These are phyloP conservation scores for Meloidogyne hapla DNA, from an alignment of 1,140 invertebrate species.

Conservation along the genomic window DNA sequence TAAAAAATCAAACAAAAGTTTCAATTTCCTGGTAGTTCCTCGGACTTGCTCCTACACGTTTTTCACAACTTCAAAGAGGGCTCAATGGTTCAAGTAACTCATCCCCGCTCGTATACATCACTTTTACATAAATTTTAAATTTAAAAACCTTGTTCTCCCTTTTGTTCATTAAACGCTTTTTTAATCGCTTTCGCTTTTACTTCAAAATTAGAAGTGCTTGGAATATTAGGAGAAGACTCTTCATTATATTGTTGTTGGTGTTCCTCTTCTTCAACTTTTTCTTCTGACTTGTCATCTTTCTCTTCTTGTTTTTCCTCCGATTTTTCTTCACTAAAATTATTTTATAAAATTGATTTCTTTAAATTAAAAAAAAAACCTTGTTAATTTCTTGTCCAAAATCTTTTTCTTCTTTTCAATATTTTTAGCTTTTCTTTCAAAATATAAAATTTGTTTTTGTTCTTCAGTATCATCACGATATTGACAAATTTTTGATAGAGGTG, in stretches of 20 bases:
- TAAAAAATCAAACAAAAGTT: no score
- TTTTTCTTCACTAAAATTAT: neutral
- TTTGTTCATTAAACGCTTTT: neutral
- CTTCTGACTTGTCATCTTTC: neutral
- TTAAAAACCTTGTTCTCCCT: neutral
- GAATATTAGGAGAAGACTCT: neutral
- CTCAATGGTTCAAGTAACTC: no score
- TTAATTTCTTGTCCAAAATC: conserved; percentile 68
- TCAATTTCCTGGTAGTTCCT: no score
- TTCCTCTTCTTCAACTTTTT: neutral
- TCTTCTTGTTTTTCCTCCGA: neutral
- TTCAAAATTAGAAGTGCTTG: neutral
- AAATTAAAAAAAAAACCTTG: neutral
- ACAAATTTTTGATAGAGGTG: conserved; percentile 83
- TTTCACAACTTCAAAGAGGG: no score
- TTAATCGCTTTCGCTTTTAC: neutral
- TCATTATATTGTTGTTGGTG: neutral
- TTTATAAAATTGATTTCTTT: neutral
- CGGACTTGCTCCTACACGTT: no score
- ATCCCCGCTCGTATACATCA: no score
- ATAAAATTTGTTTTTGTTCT: conserved; percentile 78
- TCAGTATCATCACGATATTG: conserved; percentile 75
- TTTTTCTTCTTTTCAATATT: conserved; percentile 77
- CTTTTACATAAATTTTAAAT: no score
- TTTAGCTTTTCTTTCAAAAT: conserved; percentile 75